A percentile compares a stretch with the other conserved stretches of the same genome.
phyloP scores from a whole-genome alignment of 2,888 invertebrate species.

The Clanis bilineata region DNA sequence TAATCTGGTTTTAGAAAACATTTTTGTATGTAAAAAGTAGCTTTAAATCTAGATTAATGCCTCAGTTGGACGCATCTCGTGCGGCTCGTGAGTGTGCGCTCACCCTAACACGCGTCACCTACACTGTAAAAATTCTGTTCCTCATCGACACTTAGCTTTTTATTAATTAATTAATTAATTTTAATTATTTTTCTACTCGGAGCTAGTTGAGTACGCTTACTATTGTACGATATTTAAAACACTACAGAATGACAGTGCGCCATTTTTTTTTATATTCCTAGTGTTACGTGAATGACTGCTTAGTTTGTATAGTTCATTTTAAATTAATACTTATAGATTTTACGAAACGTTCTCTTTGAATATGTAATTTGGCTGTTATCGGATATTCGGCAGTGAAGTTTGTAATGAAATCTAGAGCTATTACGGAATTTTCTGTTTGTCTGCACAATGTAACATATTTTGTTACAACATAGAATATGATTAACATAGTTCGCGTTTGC shows the following conservation, averaged over 20 bases:
- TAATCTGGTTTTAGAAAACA: no score
- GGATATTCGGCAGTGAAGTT: slow-evolving; percentile 41
- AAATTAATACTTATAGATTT: slow-evolving; percentile 61
- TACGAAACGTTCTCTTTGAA: slow-evolving; percentile 58
- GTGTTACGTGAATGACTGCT: slow-evolving; percentile 79
- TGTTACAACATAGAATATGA: background rate
- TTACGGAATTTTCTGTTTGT: slow-evolving; percentile 32
- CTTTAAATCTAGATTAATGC: no score
- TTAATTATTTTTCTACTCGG: slow-evolving; percentile 61
- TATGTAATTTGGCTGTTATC: slow-evolving; percentile 53
- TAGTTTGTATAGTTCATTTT: slow-evolving; percentile 72
- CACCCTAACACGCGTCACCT: slow-evolving; percentile 1
- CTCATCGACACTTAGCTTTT: slow-evolving; percentile 45
- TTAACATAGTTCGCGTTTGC: background rate
- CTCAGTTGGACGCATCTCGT: no score
- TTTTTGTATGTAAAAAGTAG: no score
- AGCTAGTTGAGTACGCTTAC: slow-evolving; percentile 77
- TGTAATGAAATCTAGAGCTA: slow-evolving; percentile 41
- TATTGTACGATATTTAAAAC: slow-evolving; percentile 66
- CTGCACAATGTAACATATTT: slow-evolving; percentile 7
- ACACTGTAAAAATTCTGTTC: slow-evolving; percentile 55
- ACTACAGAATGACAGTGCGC: slow-evolving; percentile 45
- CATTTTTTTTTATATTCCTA: slow-evolving; percentile 58
- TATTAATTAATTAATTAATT: slow-evolving; percentile 41
- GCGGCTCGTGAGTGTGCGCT: no score